Evolutionary conservation across 1,140 invertebrate genomes (phyloP), one percentile per base, ranked within the genome.

Genomic region (Pseudoatta argentina): DNA sequence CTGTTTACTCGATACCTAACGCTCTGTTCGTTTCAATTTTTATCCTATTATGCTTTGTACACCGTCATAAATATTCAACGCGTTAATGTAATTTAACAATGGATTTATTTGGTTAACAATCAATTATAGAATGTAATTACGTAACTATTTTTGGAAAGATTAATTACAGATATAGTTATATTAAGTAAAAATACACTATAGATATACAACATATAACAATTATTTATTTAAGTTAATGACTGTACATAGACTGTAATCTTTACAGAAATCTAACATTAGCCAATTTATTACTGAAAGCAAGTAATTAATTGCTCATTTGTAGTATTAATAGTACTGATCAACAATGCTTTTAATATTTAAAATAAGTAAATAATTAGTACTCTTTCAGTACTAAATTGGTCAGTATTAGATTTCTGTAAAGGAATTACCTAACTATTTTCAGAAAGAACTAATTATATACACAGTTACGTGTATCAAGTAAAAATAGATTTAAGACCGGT

Each of bases 1-100:
- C 75, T 75, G 39, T 89, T 88, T 78, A 73, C 53, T 85, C 44
- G 34, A 51, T 51, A 59, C 48, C 3, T 63, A 39, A 86, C 24
- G 57, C 18, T 48, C 61, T n/a, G n/a, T 27, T 7, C 66, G 14
- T 16, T 24, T 18, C 39, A n/a, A 61, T 82, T 57, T 81, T 44
- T 44, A 16, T 44, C 3, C 16, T 21, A 48, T 30, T 48, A 44
- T 5, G 34, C 16, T 48, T 57, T 16, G 30, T 57, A 57, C 53
- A n/a, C 10, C 21, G 5, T 30, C 4, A 12, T 18, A 73, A 12
- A 7, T 34, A 21, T 12, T 18, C 8, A n/a, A 27, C 16, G 18
- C 71, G 8, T 71, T 53, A 55, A 18, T 53, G 16, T n/a, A 55
- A 53, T 16, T 14, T 51, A 27, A 5, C 18, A 24, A 3, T 44